Evolutionary conservation across 2,113 vertebrate species (phyloP).

Genomic region (Manacus vitellinus): DNA sequence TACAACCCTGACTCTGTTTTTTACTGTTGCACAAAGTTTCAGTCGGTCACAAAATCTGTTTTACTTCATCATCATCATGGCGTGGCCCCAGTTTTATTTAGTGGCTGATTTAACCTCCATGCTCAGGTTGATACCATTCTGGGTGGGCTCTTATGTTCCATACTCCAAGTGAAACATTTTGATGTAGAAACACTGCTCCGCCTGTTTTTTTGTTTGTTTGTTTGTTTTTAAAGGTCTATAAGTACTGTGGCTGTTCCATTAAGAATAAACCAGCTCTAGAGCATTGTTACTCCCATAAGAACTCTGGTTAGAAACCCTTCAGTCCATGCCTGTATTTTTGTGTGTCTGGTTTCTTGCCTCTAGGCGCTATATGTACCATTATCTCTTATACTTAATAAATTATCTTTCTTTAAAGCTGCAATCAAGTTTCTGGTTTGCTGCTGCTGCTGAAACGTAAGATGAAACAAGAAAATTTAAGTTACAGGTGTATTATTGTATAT

Average conservation of each 20-base stretch:
- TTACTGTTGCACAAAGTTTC: neutral
- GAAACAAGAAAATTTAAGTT: neutral
- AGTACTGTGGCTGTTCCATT: neutral
- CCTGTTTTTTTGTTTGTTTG: neutral
- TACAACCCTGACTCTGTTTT: neutral
- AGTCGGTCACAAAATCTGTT: neutral
- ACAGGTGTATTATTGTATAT: neutral
- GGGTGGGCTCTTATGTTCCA: neutral
- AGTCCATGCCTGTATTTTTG: neutral
- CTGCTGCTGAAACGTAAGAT: neutral
- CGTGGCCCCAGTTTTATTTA: neutral
- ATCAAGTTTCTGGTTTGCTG: neutral
- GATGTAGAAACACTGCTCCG: neutral
- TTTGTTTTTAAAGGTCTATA: neutral
- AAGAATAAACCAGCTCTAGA: neutral
- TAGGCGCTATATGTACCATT: neutral
- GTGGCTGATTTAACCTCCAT: neutral
- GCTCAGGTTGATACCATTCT: accelerated
- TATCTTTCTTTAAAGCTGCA: neutral
- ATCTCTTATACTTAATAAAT: neutral
- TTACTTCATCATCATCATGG: neutral
- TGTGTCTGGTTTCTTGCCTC: neutral
- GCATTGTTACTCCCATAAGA: neutral
- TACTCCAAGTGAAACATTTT: neutral
- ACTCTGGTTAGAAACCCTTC: neutral